A percentile compares a stretch with the other conserved stretches of the same genome.
Evolutionary conservation across 2,797 vertebrate genomes (phyloP).

Genomic region (Pipistrellus nathusii): DNA sequence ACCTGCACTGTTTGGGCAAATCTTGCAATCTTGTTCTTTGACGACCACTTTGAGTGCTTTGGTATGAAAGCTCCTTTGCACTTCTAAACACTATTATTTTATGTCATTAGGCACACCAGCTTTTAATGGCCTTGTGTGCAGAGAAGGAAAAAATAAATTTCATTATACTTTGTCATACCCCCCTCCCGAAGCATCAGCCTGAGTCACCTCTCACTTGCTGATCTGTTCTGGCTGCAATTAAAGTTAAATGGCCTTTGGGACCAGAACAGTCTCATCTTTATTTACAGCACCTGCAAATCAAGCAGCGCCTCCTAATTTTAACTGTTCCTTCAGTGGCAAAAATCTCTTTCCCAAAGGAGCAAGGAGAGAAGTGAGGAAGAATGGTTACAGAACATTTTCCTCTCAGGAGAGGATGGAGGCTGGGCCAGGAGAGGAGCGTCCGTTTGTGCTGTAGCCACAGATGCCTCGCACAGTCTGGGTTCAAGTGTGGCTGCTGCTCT

Average conservation of each 20-base stretch:
- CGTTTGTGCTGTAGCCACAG: background rate
- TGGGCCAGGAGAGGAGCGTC: background rate
- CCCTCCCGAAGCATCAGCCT: background rate
- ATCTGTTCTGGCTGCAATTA: conserved; percentile 74
- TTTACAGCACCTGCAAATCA: conserved; percentile 71
- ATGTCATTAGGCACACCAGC: background rate
- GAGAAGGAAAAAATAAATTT: conserved; percentile 43
- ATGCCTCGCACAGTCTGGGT: background rate
- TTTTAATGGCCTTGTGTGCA: conserved; percentile 43
- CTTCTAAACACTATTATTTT: conserved; percentile 42
- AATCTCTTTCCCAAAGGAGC: conserved; percentile 45
- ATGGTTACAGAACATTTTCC: background rate
- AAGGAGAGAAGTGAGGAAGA: conserved; percentile 12
- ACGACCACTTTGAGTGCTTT: conserved; percentile 15
- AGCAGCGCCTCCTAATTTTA: conserved; percentile 65
- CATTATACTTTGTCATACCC: background rate
- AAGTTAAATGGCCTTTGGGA: conserved; percentile 73
- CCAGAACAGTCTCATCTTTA: conserved; percentile 71
- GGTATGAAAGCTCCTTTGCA: conserved; percentile 37
- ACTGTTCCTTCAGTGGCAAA: conserved; percentile 56
- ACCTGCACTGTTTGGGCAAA: background rate
- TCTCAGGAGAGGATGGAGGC: background rate
- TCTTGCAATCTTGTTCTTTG: conserved; percentile 38
- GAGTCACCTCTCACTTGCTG: conserved; percentile 67
- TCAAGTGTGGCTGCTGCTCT: background rate